Evolutionary conservation across 2,797 vertebrate species (phyloP).

Genomic region (Poeciliopsis infans): DNA sequence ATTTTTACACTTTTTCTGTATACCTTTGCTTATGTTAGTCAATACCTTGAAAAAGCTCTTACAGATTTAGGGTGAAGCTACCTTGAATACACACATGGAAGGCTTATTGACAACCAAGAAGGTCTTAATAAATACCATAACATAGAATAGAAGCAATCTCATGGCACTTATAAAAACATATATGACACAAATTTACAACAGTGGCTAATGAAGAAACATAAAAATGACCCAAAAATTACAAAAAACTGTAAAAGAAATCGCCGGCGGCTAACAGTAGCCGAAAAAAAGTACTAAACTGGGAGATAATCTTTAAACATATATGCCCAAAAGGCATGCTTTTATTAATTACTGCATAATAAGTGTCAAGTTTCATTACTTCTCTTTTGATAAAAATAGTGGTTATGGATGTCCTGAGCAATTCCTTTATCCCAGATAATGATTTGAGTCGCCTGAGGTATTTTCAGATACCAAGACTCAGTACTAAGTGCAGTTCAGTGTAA

Average conservation of each 20-base stretch:
- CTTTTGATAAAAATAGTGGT: not conserved
- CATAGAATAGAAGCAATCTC: not conserved
- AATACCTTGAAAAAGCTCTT: conserved; percentile 2
- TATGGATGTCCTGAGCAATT: not conserved
- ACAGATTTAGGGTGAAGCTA: conserved; percentile 19
- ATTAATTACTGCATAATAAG: not conserved
- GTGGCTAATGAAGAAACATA: not conserved
- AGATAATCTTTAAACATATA: not conserved
- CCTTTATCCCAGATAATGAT: not conserved
- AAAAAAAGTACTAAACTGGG: not conserved
- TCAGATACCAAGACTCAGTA: not conserved
- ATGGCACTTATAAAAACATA: not conserved
- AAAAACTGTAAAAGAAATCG: not conserved
- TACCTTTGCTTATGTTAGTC: conserved; percentile 14
- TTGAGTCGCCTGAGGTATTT: not conserved
- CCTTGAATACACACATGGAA: not conserved
- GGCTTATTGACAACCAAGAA: not conserved
- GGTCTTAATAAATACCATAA: not conserved
- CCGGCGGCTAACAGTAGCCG: not conserved
- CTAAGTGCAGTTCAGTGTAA: not conserved
- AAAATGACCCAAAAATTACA: not conserved
- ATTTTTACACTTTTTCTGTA: not conserved
- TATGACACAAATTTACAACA: not conserved
- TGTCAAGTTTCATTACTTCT: not conserved
- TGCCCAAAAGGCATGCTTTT: not conserved